A percentile compares a stretch with the other conserved stretches of the same genome.
Evolutionary conservation across 2,888 invertebrate genomes (phyloP).

Genomic region (Cremastinae sp.): DNA sequence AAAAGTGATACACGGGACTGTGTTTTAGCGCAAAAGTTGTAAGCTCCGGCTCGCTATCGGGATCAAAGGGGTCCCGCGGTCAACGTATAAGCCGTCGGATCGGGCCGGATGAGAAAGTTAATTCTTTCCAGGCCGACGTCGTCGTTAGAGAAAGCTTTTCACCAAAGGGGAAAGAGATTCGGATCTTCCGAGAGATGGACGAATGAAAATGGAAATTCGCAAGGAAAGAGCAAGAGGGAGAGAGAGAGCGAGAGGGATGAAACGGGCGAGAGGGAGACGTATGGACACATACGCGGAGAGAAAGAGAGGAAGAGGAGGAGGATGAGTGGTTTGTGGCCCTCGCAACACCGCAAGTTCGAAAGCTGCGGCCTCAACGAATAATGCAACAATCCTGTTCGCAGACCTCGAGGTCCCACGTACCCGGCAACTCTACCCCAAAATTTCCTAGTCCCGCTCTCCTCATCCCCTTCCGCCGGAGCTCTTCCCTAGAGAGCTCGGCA

Average conservation of each 20-base stretch:
- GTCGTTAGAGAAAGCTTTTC: slow-evolving; percentile 45
- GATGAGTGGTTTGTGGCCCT: slow-evolving; percentile 47
- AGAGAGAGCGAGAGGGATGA: slow-evolving; percentile 19
- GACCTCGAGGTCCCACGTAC: slow-evolving; percentile 68
- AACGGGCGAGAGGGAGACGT: slow-evolving; percentile 34
- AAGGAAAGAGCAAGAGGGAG: slow-evolving; percentile 33
- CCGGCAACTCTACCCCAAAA: slow-evolving; percentile 41
- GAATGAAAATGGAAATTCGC: slow-evolving; percentile 10
- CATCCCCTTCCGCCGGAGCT: slow-evolving; percentile 12
- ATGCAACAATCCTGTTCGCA: slow-evolving; percentile 77
- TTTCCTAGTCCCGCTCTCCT: slow-evolving; percentile 33
- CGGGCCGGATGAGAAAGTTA: slow-evolving; percentile 36
- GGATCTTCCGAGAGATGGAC: slow-evolving; percentile 27
- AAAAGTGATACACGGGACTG: slow-evolving; percentile 8
- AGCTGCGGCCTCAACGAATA: slow-evolving; percentile 76
- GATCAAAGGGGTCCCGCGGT: slow-evolving; percentile 57
- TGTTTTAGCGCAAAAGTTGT: slow-evolving; percentile 26
- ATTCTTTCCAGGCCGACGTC: slow-evolving; percentile 51
- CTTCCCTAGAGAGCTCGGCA: slow-evolving; percentile 21
- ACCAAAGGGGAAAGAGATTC: slow-evolving; percentile 30
- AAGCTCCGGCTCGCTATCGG: slow-evolving; percentile 40
- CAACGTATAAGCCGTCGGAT: slow-evolving; percentile 52
- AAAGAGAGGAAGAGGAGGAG: slow-evolving; percentile 36
- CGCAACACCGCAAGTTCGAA: slow-evolving; percentile 74
- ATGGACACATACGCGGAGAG: slow-evolving; percentile 13